Evolutionary conservation across 1,140 invertebrate species (phyloP), one percentile per base, ranked within the genome.

Genomic region (Schlechtendalia chinensis): DNA sequence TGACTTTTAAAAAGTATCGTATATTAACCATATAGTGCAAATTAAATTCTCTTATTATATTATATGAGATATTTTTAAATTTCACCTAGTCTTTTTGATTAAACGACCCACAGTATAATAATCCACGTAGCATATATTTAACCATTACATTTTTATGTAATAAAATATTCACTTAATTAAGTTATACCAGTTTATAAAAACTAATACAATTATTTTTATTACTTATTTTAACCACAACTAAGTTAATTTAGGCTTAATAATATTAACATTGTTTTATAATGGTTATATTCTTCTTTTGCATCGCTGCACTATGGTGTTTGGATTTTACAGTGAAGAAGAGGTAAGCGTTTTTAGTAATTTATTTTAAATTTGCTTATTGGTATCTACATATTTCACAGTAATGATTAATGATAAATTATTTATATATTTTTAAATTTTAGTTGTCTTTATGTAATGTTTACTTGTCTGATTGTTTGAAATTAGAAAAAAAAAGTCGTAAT

Each of bases 261-360:
- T 71, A 71, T 53, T 71, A 71, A 71, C 67, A 77, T 22, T 14
- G 61, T 77, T 14, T 79, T 39, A 39, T 39, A n/a, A 79, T n/a
- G 75, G 75, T 79, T 77, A 47, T 79, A 63, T 61, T 63, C 75
- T 79, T 79, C 75, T 79, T 77, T 79, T 79, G 56, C 59, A 63
- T 63, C 10, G 47, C 39, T 81, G 39, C 32, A 39, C 58, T 47
- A 72, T 82, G 45, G 75, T 82, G 47, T 82, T 63, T 82, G 32
- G 45, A 81, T 58, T 81, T 58, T 59, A 69, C 27, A 82, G 81
- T 56, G 81, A 82, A 74, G 79, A 82, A 53, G 81, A 81, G 56
- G 81, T 82, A 82, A 53, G 61, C 56, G 11, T 24, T 56, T 17
- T 39, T 39, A 39, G 32, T 39, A 39, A 54, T 27, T 71, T 22